Conservation (phyloP, 2,888 invertebrate species). For the Brassicogethes aeneus region DNA sequence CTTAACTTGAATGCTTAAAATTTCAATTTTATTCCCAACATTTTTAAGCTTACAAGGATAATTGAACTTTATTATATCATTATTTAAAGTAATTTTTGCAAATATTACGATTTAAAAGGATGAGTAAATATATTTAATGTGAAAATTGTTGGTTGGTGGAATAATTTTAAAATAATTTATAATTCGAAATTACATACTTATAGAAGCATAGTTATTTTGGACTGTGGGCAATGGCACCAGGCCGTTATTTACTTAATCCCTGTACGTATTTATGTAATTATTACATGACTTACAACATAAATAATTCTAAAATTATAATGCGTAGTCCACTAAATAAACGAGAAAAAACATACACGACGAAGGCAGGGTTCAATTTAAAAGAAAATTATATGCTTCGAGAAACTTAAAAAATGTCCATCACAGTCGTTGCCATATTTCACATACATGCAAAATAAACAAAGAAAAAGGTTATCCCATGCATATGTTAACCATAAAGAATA, state of each 20-base stretch:
- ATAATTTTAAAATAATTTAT: not conserved
- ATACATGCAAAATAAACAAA: constrained; percentile 23
- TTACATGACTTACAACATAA: constrained; percentile 10
- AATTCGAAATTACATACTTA: not conserved
- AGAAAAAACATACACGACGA: constrained; percentile 9
- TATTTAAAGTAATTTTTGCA: too few relatives aligned
- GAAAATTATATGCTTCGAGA: constrained; percentile 24
- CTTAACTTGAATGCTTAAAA: too few relatives aligned
- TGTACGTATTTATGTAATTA: constrained; percentile 8
- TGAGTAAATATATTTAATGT: too few relatives aligned
- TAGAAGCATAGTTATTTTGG: not conserved
- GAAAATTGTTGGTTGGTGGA: too few relatives aligned
- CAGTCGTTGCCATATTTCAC: constrained; percentile 22
- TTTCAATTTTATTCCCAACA: too few relatives aligned
- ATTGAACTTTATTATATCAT: too few relatives aligned
- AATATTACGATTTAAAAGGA: too few relatives aligned
- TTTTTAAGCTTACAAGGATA: too few relatives aligned
- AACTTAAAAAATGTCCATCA: constrained; percentile 26
- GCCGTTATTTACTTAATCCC: constrained; percentile 2
- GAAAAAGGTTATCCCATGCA: constrained; percentile 14
- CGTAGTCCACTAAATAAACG: constrained; percentile 9
- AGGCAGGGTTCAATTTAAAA: constrained; percentile 22
- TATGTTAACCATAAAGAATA: constrained; percentile 19
- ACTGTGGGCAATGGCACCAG: not conserved
- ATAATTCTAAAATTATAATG: constrained; percentile 16